A percentile compares a stretch with the other conserved stretches of the same genome.
These are phyloP conservation scores for Psix sp. DNA, from an alignment of 1,140 invertebrate genomes.

Conservation along the genomic window DNA sequence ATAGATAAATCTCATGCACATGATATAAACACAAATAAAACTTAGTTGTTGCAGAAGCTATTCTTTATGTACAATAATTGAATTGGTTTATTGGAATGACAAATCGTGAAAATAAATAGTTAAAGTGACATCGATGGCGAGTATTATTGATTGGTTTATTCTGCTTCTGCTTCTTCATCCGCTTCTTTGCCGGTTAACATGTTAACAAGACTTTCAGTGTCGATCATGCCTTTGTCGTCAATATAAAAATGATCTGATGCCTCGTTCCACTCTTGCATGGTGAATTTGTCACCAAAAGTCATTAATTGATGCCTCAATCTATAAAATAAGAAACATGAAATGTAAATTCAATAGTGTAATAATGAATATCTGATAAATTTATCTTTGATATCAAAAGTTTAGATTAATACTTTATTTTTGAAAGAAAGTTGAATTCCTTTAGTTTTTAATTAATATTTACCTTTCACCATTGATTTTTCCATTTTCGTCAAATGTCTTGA, in stretches of 20 bases:
- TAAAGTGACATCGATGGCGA: neutral
- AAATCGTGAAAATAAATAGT: conserved; percentile 7
- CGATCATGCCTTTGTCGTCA: conserved; percentile 94
- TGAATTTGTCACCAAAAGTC: conserved; percentile 98
- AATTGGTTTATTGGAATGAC: neutral
- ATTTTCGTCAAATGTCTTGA: conserved; percentile 94
- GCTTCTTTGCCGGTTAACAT: conserved; percentile 90
- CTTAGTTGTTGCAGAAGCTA: neutral
- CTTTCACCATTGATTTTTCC: conserved; percentile 92
- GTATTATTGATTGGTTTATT: conserved; percentile 11
- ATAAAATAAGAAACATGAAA: conserved; percentile 18
- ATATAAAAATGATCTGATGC: conserved; percentile 97
- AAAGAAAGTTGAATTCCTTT: conserved; percentile 12
- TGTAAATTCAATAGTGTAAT: too few relatives aligned
- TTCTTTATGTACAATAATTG: conserved; percentile 16
- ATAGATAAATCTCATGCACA: neutral
- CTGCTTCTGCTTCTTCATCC: conserved; percentile 79
- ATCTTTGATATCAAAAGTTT: too few relatives aligned
- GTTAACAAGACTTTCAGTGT: conserved; percentile 91
- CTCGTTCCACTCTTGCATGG: conserved; percentile 93
- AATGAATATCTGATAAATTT: too few relatives aligned
- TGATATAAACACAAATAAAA: neutral
- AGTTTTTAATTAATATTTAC: conserved; percentile 66
- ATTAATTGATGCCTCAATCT: conserved; percentile 95
- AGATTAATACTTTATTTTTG: conserved; percentile 24